Base-by-base conservation (phyloP, 2,797 vertebrate genomes). In the Discoglossus pictus region DNA sequence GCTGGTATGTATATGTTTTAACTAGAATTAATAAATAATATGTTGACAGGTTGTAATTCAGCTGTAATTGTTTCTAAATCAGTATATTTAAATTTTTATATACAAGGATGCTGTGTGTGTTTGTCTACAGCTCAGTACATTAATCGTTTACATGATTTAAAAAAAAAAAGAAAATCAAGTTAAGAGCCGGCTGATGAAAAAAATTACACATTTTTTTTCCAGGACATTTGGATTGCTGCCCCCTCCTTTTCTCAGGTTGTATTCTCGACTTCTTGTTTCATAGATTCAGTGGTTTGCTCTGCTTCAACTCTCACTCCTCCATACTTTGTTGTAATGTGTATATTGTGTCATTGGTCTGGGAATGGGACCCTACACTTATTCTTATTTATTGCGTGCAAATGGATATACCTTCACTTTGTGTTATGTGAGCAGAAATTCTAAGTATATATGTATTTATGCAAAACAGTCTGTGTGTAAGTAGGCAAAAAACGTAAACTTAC, bases 151-250 rank as follows among this genome's bases (percentile, higher is more conserved):
- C 51, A 48, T 70, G 60, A 70, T 20, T 27, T 39, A n/a, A 47
- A 39, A 25, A 31, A 6, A 56, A 48, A 4, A 24, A 7, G 4
- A 31, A 31, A 31, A 31, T 4, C 27, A 31, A n/a, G 50, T 31
- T 21, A 44, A 35, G 40, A 63, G 50, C 53, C 31, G 39, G 46
- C 61, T 71, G 51, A 71, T 63, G 53, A 66, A 71, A 47, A 46
- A 60, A 71, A 67, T 11, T 39, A 40, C 62, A 64, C 60, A 38
- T 62, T 71, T 71, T 69, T 71, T 58, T 71, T 71, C 61, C 68
- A 71, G 68, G 68, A 71, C 68, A 71, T 71, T 71, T 71, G 68
- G 68, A 71, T 71, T 64, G 68, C 68, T 59, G 68, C 68, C 53
- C 68, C 68, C 27, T 71, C 68, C 52, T 71, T 71, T 71, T 71